Evolutionary conservation across 2,797 vertebrate species (phyloP), one percentile per base, ranked within the genome.

Genomic region (Sebastes vulpes): DNA sequence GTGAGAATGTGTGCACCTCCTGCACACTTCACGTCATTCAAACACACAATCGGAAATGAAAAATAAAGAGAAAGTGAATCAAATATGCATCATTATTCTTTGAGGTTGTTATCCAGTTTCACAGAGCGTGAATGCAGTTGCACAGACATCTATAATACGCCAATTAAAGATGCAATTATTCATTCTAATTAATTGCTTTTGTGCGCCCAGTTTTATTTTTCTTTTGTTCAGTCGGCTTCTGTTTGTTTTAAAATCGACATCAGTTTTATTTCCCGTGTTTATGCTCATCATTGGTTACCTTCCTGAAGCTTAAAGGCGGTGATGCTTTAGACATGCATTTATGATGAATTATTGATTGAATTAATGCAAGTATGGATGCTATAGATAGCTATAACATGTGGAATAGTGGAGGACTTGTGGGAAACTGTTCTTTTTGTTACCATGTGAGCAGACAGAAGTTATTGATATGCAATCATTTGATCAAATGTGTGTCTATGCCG

Each of bases 91-190:
- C 18, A 2, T 67, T 54, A 32, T 32, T 32, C 25, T 71, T 46
- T 46, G 1, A 23, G 28, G 11, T 58, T 67, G 60, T 73, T 16
- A 59, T 1, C 16, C 25, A 20, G 42, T 21, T 64, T 68, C 35
- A n/a, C 25, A 38, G 54, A 61, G 35, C 46, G 2, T 46, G 42
- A 42, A n/a, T 52, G 8, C 14, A 54, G 26, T 5, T 26, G 16
- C 14, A 32, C 53, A 18, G 8, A 0, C 35, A 14, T 46, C n/a
- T 6, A 8, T 8, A 61, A 52, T 26, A 20, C 4, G 3, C 6
- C 50, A 80, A 66, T 77, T 46, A 84, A 52, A 81, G 52, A 71
- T 46, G 31, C 59, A 65, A 7, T 48, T 38, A 31, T 42, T 46
- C 0, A 20, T 63, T 69, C 72, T n/a, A 57, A 75, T 74, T 5